Conservation (phyloP, 1,140 invertebrate genomes). For the Megalonaias nervosa region DNA sequence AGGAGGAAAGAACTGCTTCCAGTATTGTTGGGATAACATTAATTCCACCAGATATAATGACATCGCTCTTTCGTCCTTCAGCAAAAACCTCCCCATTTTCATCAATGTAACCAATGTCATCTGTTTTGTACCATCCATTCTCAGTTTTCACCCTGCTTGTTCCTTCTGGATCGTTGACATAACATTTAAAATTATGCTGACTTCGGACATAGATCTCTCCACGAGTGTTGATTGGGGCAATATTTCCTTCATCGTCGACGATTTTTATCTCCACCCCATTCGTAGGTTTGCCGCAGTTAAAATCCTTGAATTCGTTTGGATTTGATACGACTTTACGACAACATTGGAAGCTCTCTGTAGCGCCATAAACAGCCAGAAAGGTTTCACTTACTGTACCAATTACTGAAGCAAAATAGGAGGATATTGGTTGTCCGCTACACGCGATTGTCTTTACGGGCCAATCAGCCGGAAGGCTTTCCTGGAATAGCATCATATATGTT, state of each 20-base stretch:
- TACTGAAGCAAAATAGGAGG: background rate
- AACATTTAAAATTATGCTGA: constrained; percentile 75
- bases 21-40: constrained; percentile 30
- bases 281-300: background rate
- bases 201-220: constrained; percentile 25
- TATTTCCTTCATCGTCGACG: constrained; percentile 17
- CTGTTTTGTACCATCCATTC: constrained; percentile 71
- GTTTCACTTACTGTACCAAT: constrained; percentile 6
- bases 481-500: background rate
- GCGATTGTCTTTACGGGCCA: constrained; percentile 6
- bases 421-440: constrained; percentile 18
- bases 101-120: constrained; percentile 65
- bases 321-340: background rate
- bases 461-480: constrained; percentile 12
- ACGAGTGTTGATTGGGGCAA: background rate
- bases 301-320: constrained; percentile 1
- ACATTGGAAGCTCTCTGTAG: background rate
- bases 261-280: constrained; percentile 26
- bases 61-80: constrained; percentile 22
- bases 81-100: constrained; percentile 33
- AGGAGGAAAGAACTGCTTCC: constrained; percentile 6
- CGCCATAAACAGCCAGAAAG: background rate
- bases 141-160: constrained; percentile 66
- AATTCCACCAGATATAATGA: constrained; percentile 30
- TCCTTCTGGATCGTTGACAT: constrained; percentile 76